Conservation (phyloP, 2,888 invertebrate species). For the Rhaphigaster nebulosa region DNA sequence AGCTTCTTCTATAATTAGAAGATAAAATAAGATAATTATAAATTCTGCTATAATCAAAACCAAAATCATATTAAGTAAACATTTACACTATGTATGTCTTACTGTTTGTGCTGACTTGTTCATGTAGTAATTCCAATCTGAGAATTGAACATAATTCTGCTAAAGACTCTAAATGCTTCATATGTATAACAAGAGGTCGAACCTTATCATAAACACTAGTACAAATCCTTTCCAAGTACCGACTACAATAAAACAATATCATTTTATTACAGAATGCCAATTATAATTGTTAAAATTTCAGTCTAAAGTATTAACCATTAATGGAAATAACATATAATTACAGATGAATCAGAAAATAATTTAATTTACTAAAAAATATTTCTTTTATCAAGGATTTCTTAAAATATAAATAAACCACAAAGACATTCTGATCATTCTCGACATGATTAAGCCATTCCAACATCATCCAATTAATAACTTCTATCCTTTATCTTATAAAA, state of each 20-base stretch:
- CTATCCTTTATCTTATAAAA: background rate
- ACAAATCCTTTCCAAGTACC: constrained; percentile 88
- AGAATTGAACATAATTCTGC: constrained; percentile 96
- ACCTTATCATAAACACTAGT: constrained; percentile 91
- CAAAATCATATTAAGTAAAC: background rate
- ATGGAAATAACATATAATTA: background rate
- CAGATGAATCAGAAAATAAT: background rate
- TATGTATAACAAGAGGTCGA: constrained; percentile 94
- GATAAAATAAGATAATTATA: background rate
- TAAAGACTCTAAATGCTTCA: constrained; percentile 96
- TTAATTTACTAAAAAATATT: background rate
- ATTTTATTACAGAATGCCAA: background rate
- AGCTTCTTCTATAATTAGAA: constrained; percentile 72
- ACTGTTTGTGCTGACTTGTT: constrained; percentile 88
- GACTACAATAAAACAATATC: constrained; percentile 70
- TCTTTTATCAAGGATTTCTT: too few species aligned
- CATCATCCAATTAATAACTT: background rate
- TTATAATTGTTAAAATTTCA: background rate
- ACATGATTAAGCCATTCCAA: background rate
- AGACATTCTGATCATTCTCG: background rate
- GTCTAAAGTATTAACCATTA: background rate
- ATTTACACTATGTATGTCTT: constrained; percentile 68
- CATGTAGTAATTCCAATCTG: constrained; percentile 91
- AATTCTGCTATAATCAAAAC: background rate
- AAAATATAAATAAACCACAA: background rate